A percentile compares a stretch with the other conserved stretches of the same genome.
phyloP scores from a whole-genome alignment of 2,797 vertebrate species.

The Rhinatrema bivittatum region DNA sequence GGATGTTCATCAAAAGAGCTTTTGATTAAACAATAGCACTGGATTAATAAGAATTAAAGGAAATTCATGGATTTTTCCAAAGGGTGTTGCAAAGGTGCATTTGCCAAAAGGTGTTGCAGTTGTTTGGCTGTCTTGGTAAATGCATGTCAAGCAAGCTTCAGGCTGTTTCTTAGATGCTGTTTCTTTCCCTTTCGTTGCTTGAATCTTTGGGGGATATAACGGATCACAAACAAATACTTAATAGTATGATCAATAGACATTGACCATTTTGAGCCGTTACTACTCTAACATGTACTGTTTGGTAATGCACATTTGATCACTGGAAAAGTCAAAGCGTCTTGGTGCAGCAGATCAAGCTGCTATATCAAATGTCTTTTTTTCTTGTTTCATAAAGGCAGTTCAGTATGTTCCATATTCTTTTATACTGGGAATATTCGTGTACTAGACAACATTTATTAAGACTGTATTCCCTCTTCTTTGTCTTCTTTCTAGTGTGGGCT shows the following conservation, averaged over 20 bases:
- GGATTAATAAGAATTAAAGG: background rate
- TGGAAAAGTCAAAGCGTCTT: slow-evolving; percentile 54
- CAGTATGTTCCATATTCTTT: too few relatives aligned
- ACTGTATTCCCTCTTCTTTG: too few relatives aligned
- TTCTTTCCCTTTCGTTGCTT: slow-evolving; percentile 43
- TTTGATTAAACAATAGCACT: slow-evolving; percentile 13
- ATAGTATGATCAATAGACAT: slow-evolving; percentile 59
- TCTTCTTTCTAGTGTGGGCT: too few relatives aligned
- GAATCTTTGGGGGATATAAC: slow-evolving; percentile 54
- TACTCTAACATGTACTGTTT: slow-evolving; percentile 57
- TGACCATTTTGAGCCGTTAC: slow-evolving; percentile 43
- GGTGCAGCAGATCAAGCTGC: slow-evolving; percentile 34
- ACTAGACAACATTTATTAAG: too few relatives aligned
- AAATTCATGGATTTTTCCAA: slow-evolving; percentile 1
- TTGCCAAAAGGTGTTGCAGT: slow-evolving; percentile 29
- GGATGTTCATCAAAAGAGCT: too few relatives aligned
- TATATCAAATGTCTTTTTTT: slow-evolving; percentile 33
- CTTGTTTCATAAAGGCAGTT: slow-evolving; percentile 37
- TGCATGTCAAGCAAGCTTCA: too few relatives aligned
- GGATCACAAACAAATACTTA: slow-evolving; percentile 54
- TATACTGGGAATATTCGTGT: too few relatives aligned
- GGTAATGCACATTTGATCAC: slow-evolving; percentile 65
- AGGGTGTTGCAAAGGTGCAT: slow-evolving; percentile 31
- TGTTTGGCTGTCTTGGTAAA: slow-evolving; percentile 46
- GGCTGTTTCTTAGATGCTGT: too few relatives aligned